Conservation (phyloP, 37 sponge, comb jelly and placozoan species). For the Chondrilla cf. caribensis region DNA sequence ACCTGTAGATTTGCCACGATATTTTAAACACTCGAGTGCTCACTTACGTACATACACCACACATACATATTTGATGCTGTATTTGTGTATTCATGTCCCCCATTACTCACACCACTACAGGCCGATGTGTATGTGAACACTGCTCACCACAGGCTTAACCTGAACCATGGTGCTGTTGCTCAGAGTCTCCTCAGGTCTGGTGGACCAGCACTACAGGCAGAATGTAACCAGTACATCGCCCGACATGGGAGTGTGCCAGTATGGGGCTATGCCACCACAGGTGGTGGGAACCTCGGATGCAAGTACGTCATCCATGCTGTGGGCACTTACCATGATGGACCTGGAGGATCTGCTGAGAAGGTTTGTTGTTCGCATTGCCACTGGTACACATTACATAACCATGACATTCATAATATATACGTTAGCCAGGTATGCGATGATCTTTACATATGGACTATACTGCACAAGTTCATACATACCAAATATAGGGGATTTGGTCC, state of each 20-base stretch:
- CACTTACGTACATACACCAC: no score
- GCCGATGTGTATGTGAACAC: conserved; percentile 70
- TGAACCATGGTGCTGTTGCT: conserved; percentile 46
- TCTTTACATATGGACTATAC: no score
- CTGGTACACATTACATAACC: no score
- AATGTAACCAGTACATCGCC: conserved; percentile 40
- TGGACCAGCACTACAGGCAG: conserved; percentile 51
- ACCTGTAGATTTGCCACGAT: no score
- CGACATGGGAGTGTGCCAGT: conserved; percentile 7
- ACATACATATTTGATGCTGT: no score
- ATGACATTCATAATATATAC: no score
- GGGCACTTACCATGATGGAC: conserved; percentile 24
- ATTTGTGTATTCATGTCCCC: no score
- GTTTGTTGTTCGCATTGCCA: no score
- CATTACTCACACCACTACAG: conserved; percentile 24
- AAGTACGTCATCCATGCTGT: conserved; percentile 48
- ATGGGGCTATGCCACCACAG: conserved; percentile 52
- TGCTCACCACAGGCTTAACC: conserved; percentile 33
- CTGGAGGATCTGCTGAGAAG: conserved; percentile 29
- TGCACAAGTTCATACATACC: no score
- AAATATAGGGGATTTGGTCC: no score
- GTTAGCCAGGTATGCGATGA: no score
- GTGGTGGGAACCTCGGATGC: conserved; percentile 41
- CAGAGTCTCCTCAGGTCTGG: conserved; percentile 37
- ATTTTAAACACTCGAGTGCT: no score